Conservation (phyloP, 2,888 invertebrate species). For the Capitulum mitella region DNA sequence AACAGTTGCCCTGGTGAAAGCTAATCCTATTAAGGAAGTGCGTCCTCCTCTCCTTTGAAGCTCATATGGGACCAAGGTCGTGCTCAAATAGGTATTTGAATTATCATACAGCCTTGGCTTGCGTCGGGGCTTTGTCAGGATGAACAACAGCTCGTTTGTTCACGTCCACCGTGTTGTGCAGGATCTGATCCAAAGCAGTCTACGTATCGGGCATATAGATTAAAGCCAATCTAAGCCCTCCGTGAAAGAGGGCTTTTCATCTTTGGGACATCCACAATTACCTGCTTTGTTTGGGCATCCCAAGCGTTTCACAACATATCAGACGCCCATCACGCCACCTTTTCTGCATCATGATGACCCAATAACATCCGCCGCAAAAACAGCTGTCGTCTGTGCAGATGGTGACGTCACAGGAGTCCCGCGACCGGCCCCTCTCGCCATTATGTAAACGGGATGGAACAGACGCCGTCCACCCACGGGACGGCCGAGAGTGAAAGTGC, state of each 20-base stretch:
- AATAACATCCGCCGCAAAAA: neutral
- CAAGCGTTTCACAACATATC: too few species aligned
- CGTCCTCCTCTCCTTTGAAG: neutral
- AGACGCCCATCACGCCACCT: neutral
- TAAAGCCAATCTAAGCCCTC: too few species aligned
- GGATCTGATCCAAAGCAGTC: too few species aligned
- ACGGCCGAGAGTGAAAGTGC: slow-evolving; percentile 7
- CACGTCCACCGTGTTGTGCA: neutral
- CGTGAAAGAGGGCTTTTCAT: too few species aligned
- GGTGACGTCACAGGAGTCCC: neutral
- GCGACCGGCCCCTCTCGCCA: neutral
- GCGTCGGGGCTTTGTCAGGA: neutral
- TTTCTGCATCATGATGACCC: neutral
- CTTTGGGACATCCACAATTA: too few species aligned
- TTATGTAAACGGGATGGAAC: neutral
- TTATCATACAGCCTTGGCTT: neutral
- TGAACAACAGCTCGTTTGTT: neutral
- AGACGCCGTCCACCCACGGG: neutral
- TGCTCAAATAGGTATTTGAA: neutral
- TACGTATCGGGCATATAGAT: too few species aligned
- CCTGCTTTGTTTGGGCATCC: too few species aligned
- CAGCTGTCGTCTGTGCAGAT: neutral
- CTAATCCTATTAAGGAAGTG: neutral
- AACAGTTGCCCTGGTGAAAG: too few species aligned
- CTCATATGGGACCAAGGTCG: neutral